phyloP scores from a whole-genome alignment of 2,113 vertebrate species.

The Salminus brasiliensis region DNA sequence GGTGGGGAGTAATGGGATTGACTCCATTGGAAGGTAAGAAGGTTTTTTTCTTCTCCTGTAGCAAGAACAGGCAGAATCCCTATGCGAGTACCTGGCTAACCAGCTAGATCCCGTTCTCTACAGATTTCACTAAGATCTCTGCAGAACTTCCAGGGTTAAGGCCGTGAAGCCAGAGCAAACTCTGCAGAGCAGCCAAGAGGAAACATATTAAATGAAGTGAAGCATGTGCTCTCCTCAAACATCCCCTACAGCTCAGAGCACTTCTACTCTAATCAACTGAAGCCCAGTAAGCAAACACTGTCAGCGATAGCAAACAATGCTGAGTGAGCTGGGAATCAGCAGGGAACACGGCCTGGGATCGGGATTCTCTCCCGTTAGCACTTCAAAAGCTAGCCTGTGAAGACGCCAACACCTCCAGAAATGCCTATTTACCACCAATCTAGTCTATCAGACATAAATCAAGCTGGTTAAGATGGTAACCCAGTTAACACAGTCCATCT shows the following conservation, averaged over 20 bases:
- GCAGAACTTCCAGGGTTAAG: not conserved
- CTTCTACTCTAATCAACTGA: constrained; percentile 36
- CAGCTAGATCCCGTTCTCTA: too few relatives aligned
- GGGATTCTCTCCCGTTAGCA: not conserved
- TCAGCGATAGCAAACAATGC: constrained; percentile 26
- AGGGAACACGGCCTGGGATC: not conserved
- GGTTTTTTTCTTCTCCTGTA: too few relatives aligned
- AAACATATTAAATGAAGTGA: constrained; percentile 29
- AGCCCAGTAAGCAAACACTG: constrained; percentile 29
- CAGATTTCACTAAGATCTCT: too few relatives aligned
- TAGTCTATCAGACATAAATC: too few relatives aligned
- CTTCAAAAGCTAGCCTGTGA: not conserved
- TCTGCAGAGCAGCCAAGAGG: constrained; percentile 1
- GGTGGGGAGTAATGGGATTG: too few relatives aligned
- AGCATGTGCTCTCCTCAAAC: constrained; percentile 30
- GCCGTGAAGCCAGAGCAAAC: constrained; percentile 8
- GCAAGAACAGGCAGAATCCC: too few relatives aligned
- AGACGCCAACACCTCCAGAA: not conserved
- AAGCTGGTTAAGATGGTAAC: too few relatives aligned
- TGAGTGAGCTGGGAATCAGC: not conserved
- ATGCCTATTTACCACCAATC: too few relatives aligned
- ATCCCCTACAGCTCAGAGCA: constrained; percentile 14
- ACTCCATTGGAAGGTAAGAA: too few relatives aligned
- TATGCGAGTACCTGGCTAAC: too few relatives aligned
- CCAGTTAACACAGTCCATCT: too few relatives aligned